Conservation (phyloP, 1,140 invertebrate species). For the Saccostrea glomerata region DNA sequence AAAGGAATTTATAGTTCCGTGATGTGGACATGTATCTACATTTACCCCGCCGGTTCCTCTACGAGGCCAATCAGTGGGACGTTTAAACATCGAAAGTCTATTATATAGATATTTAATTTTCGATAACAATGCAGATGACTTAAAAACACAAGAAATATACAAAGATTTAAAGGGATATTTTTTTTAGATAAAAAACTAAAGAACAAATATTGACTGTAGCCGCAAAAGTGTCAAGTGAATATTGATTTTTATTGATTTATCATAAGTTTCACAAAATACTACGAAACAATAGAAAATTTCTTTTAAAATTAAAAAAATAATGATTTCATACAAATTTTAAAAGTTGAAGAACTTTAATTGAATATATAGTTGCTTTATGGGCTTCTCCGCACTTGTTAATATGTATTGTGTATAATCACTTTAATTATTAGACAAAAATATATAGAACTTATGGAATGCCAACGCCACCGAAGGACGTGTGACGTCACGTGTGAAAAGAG, state of each 20-base stretch:
- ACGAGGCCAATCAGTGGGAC: constrained; percentile 10
- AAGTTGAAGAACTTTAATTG: not conserved
- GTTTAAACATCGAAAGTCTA: constrained; percentile 25
- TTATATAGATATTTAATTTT: constrained; percentile 11
- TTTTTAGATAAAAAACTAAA: not conserved
- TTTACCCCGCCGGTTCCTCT: constrained; percentile 4
- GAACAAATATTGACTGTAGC: no score
- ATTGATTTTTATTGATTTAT: constrained; percentile 29
- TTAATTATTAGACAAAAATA: constrained; percentile 66
- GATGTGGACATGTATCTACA: constrained; percentile 35
- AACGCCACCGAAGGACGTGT: constrained; percentile 78
- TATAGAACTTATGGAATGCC: constrained; percentile 59
- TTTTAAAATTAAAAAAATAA: constrained; percentile 6
- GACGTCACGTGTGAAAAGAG: constrained; percentile 79
- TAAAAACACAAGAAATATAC: not conserved
- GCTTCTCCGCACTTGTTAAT: not conserved
- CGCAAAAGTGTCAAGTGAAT: not conserved
- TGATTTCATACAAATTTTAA: not conserved
- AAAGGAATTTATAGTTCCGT: constrained; percentile 60
- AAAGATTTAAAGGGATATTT: not conserved
- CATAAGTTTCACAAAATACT: not conserved
- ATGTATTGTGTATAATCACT: constrained; percentile 57
- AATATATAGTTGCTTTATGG: not conserved
- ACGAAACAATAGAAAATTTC: not conserved
- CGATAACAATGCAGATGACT: not conserved